Percentiles rank a stretch among this genome's conserved stretches.
These are phyloP conservation scores for Pogonus chalceus DNA, from an alignment of 1,140 invertebrate species.

Conservation along the genomic window DNA sequence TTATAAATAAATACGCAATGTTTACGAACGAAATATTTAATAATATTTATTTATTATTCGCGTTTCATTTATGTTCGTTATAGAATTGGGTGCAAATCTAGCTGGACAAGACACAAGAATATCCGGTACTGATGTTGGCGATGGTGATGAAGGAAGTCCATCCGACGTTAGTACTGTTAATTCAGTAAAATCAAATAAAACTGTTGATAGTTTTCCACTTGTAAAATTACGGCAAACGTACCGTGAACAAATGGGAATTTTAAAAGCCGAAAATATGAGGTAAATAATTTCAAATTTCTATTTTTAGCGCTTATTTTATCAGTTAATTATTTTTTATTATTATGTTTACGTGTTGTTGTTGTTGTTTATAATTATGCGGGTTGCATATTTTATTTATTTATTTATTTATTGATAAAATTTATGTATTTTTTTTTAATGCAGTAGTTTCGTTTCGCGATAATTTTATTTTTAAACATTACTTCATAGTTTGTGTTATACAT, in stretches of 20 bases:
- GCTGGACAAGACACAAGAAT: conserved; percentile 53
- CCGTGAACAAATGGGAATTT: conserved; percentile 40
- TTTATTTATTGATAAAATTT: conserved; percentile 34
- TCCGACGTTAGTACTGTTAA: conserved; percentile 59
- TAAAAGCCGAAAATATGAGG: conserved; percentile 45
- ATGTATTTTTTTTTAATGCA: conserved; percentile 30
- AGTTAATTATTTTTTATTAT: no score
- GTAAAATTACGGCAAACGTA: conserved; percentile 41
- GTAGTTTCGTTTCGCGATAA: conserved; percentile 31
- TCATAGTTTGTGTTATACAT: conserved; percentile 24
- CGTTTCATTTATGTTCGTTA: conserved; percentile 29
- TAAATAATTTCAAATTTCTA: no score
- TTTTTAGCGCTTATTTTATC: no score
- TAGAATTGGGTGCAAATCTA: conserved; percentile 71
- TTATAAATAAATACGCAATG: conserved; percentile 13
- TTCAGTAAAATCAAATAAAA: conserved; percentile 51
- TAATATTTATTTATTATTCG: conserved; percentile 33
- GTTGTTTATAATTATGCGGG: no score
- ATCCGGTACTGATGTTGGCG: conserved; percentile 37
- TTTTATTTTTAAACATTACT: conserved; percentile 30
- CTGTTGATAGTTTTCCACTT: conserved; percentile 27
- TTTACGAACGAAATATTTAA: conserved; percentile 27
- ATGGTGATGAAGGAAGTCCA: conserved; percentile 47
- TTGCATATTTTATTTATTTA: no score
- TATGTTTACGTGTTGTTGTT: no score